A percentile compares a stretch with the other conserved stretches of the same genome.
phyloP scores from a whole-genome alignment of 2,888 invertebrate genomes.

The Mylabris sibirica region DNA sequence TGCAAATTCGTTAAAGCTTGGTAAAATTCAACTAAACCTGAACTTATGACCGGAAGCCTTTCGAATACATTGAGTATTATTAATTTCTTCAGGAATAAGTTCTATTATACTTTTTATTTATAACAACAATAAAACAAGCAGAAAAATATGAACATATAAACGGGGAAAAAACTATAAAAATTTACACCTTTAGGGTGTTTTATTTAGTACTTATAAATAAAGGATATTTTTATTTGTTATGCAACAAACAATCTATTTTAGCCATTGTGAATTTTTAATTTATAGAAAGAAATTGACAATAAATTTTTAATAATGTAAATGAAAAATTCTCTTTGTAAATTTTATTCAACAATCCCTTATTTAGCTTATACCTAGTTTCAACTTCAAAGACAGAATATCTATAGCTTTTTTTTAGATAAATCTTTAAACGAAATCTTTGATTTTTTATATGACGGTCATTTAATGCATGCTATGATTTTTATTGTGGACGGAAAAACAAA shows the following conservation, averaged over 20 bases:
- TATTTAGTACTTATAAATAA: neutral
- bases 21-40: constrained; percentile 31
- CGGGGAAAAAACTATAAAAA: neutral
- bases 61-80: constrained; percentile 28
- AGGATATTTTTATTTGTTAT: neutral
- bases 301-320: neutral
- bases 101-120: constrained; percentile 23
- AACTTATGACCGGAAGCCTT: constrained; percentile 32
- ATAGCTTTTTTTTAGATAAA: neutral
- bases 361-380: neutral
- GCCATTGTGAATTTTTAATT: neutral
- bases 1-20: constrained; percentile 33
- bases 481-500: neutral
- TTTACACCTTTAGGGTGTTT: neutral
- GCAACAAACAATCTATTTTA: neutral
- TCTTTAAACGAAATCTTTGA: neutral
- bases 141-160: too few relatives aligned
- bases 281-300: neutral
- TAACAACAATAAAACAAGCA: neutral
- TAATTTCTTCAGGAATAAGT: constrained; percentile 26
- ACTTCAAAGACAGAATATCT: constrained; percentile 8
- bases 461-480: neutral
- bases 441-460: neutral
- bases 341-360: neutral
- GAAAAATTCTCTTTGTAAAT: neutral